Conservation (phyloP, 1,140 invertebrate species). For the Meteorus sp. region DNA sequence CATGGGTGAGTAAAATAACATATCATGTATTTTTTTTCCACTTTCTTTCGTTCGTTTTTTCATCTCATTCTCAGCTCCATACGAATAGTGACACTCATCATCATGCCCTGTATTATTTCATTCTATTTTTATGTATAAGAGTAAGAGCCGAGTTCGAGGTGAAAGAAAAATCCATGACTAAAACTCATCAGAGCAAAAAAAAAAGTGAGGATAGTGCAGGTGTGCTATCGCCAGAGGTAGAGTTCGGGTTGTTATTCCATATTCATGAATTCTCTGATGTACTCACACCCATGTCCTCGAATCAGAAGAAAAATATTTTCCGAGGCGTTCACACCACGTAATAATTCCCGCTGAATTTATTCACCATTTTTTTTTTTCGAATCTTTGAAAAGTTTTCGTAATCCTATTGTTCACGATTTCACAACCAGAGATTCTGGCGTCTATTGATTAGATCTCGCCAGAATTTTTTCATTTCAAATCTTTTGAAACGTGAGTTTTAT, state of each 20-base stretch:
- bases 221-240: neutral
- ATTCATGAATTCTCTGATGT: slow-evolving; percentile 23
- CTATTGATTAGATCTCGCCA: slow-evolving; percentile 10
- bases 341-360: slow-evolving; percentile 17
- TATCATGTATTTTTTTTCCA: neutral
- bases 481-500: too few species aligned
- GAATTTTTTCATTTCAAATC: neutral
- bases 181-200: slow-evolving; percentile 20
- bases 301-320: slow-evolving; percentile 22
- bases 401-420: too few species aligned
- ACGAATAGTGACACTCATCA: too few species aligned
- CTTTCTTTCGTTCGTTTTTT: too few species aligned
- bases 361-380: slow-evolving; percentile 5
- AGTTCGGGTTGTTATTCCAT: slow-evolving; percentile 22
- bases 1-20: slow-evolving; percentile 74
- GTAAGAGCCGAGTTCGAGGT: neutral
- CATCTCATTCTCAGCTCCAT: too few species aligned
- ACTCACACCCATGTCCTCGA: slow-evolving; percentile 13
- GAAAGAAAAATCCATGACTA: neutral
- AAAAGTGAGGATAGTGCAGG: slow-evolving; percentile 8
- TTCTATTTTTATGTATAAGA: too few species aligned
- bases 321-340: slow-evolving; percentile 12
- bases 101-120: too few species aligned
- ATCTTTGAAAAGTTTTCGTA: too few species aligned
- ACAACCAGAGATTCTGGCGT: neutral